Base-by-base conservation (phyloP, 1,140 invertebrate species). In the Coboldia fuscipes region DNA sequence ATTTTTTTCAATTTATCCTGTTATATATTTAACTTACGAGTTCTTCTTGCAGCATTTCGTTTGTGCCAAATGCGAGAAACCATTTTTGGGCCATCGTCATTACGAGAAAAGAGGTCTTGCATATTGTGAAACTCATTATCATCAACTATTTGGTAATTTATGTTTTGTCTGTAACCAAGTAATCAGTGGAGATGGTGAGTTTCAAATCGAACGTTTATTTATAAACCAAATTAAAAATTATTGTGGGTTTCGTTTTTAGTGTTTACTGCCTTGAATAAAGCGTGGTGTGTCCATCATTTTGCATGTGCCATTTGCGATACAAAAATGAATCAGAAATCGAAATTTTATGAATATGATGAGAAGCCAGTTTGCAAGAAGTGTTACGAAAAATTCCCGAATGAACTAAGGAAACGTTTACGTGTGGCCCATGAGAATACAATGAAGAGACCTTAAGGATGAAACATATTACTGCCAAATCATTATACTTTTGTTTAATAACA, bases 241-340 rank as follows among this genome's bases (percentile, higher is more conserved):
- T 10, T 10, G 14, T 27, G 4, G 4, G 9, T 30, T 20, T 1
- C 46, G 37, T 37, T 65, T 66, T n/a, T 57, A 94, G 92, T 96
- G 21, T 97, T 97, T 55, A 92, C 84, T 40, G 93, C 94, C 24
- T 60, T 98, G 42, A 96, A 97, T 56, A 99, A 99, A 62, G 88
- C 90, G n/a, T 99, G 93, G 93, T 98, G 94, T 58, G 82, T 92
- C 17, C 80, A 97, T 57, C 96, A 98, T 57, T 99, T 99, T 58
- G 82, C 90, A n/a, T 99, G 96, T 58, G 82, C 86, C 13, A 73
- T 94, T 37, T 99, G 96, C 59, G 94, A 99, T 56, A 78, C 78
- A 41, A 88, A 94, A 55, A 85, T 99, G 74, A 92, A 81, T 53
- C 88, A 96, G 44, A 97, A 96, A 62, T 94, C 89, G 5, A 98